These are phyloP conservation scores for Pristionchus arcanus DNA, from an alignment of 2,888 invertebrate genomes.

Conservation along the genomic window DNA sequence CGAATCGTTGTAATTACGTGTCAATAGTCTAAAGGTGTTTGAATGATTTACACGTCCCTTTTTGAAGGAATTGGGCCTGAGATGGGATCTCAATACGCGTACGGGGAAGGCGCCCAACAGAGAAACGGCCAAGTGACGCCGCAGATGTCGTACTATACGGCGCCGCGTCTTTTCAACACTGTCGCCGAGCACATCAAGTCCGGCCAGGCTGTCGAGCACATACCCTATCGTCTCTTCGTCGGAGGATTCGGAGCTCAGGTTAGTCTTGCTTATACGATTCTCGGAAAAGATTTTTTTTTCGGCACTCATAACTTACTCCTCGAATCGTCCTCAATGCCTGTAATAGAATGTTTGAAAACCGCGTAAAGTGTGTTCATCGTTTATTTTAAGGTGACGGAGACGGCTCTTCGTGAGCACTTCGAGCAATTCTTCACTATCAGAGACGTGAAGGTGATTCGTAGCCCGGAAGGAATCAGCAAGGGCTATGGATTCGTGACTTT, in stretches of 20 bases:
- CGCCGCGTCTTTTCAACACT: conserved; percentile 42
- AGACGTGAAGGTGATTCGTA: conserved; percentile 93
- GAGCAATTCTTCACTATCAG: conserved; percentile 88
- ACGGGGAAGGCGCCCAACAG: conserved; percentile 23
- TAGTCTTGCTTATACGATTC: neutral
- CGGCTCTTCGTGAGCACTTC: conserved; percentile 82
- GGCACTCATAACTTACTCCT: too few species aligned
- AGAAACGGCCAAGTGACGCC: neutral
- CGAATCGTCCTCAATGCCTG: neutral
- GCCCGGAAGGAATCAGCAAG: conserved; percentile 94
- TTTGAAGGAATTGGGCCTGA: neutral
- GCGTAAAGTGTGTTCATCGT: neutral
- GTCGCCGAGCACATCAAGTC: conserved; percentile 45
- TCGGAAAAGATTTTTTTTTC: too few species aligned
- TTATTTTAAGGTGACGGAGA: conserved; percentile 63
- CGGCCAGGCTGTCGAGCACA: conserved; percentile 81
- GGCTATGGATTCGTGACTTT: conserved; percentile 91
- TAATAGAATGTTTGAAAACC: neutral
- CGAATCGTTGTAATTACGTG: conserved; percentile 4
- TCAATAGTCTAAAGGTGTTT: neutral
- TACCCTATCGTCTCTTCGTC: conserved; percentile 95
- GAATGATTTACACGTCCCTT: neutral
- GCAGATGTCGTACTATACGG: conserved; percentile 51
- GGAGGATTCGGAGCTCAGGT: conserved; percentile 93
- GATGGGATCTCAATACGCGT: conserved; percentile 49